Conservation (phyloP, 2,113 vertebrate genomes). For the Platichthys stellatus region DNA sequence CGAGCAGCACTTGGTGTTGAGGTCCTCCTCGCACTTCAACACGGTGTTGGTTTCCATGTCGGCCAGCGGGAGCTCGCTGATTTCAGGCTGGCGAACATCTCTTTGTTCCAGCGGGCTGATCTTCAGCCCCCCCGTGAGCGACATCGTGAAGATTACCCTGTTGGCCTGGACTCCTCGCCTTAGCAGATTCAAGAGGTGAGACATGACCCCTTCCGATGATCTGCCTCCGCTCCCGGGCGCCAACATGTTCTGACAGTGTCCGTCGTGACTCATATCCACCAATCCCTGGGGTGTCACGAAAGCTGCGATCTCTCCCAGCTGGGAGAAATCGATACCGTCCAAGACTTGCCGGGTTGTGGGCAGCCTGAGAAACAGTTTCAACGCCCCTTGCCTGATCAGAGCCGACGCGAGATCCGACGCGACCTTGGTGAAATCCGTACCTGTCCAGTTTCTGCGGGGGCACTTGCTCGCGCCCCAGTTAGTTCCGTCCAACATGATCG, state of each 20-base stretch:
- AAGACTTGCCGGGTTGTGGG: too few species aligned
- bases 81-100: too few species aligned
- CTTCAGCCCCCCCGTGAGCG: background rate
- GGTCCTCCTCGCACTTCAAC: constrained; percentile 16
- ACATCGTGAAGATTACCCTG: background rate
- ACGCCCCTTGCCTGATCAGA: too few species aligned
- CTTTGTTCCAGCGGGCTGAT: background rate
- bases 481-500: too few species aligned
- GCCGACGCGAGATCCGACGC: too few species aligned
- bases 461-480: too few species aligned
- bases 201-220: background rate
- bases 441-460: too few species aligned
- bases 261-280: background rate
- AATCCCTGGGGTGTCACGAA: too few species aligned
- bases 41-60: constrained; percentile 3
- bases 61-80: background rate
- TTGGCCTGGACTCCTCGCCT: constrained; percentile 4
- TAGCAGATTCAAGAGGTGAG: background rate
- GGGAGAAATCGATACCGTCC: too few species aligned
- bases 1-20: constrained; percentile 6
- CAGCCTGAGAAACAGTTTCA: too few species aligned
- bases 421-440: too few species aligned
- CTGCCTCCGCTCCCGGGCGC: background rate
- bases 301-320: too few species aligned
- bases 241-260: constrained; percentile 19